Percentiles rank a stretch among this genome's conserved stretches.
Evolutionary conservation across 1,140 invertebrate species (phyloP).

Genomic region (Macrotrachela quadricornifera): DNA sequence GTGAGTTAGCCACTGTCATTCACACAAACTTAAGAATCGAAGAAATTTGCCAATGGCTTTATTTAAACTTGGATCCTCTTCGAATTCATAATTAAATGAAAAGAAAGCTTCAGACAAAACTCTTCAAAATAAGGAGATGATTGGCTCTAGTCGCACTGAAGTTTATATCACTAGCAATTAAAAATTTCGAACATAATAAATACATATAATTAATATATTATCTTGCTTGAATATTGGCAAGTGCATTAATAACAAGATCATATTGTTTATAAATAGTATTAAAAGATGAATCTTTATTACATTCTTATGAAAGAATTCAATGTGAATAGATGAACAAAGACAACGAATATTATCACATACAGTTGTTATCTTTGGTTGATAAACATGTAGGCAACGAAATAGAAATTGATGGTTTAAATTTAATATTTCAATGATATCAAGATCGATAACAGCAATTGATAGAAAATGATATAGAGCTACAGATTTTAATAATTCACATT

Average conservation of each 20-base stretch:
- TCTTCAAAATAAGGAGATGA: constrained; percentile 35
- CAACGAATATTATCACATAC: constrained; percentile 65
- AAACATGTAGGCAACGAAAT: constrained; percentile 89
- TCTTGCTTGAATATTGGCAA: constrained; percentile 79
- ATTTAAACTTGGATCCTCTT: constrained; percentile 81
- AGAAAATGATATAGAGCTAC: constrained; percentile 80
- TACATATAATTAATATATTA: constrained; percentile 99
- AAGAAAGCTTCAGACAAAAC: constrained; percentile 81
- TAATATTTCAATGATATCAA: constrained; percentile 98
- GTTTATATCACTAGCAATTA: constrained; percentile 87
- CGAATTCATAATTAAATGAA: constrained; percentile 58
- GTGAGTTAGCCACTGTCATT: too few relatives aligned
- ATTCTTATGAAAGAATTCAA: constrained; percentile 71
- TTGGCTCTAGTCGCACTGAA: constrained; percentile 78
- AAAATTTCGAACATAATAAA: constrained; percentile 66
- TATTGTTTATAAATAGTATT: constrained; percentile 78
- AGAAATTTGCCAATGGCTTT: constrained; percentile 95
- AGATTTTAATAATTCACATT: constrained; percentile 94
- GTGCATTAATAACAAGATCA: constrained; percentile 74
- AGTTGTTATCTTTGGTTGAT: constrained; percentile 62
- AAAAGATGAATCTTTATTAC: constrained; percentile 74
- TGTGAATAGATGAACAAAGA: constrained; percentile 67
- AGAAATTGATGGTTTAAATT: constrained; percentile 95
- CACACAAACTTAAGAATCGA: too few relatives aligned
- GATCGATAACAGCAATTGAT: constrained; percentile 85